Conservation (phyloP, 2,888 invertebrate genomes). For the Caenorhabditis becei region DNA sequence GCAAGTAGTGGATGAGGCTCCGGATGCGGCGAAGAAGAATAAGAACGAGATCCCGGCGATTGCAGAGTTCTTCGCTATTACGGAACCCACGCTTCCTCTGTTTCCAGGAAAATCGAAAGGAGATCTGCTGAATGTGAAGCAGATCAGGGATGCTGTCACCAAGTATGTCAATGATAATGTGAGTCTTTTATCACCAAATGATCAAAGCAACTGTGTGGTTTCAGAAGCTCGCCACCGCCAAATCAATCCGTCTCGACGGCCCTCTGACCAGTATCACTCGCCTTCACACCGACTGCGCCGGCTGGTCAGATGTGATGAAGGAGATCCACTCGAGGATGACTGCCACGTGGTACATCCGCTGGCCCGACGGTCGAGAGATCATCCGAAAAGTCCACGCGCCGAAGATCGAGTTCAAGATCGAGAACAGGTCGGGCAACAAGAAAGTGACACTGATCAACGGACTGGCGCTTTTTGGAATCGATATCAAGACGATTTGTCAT, state of each 20-base stretch:
- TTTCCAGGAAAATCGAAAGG: constrained; percentile 67
- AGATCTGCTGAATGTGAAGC: constrained; percentile 67
- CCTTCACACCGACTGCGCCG: constrained; percentile 53
- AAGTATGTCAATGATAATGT: constrained; percentile 72
- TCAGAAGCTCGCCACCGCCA: constrained; percentile 65
- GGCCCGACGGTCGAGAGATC: constrained; percentile 73
- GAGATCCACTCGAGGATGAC: constrained; percentile 73
- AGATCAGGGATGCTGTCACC: constrained; percentile 61
- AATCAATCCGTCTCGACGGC: constrained; percentile 67
- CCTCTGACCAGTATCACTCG: constrained; percentile 52
- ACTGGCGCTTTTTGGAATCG: constrained; percentile 91
- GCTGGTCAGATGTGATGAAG: constrained; percentile 70
- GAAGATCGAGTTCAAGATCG: constrained; percentile 62
- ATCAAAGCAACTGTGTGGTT: neutral
- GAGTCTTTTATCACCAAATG: no score
- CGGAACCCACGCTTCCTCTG: constrained; percentile 69
- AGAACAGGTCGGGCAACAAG: constrained; percentile 79
- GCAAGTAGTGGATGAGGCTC: constrained; percentile 66
- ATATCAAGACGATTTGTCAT: constrained; percentile 83
- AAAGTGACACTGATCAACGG: constrained; percentile 92
- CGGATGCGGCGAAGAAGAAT: constrained; percentile 8
- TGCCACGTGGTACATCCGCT: constrained; percentile 69
- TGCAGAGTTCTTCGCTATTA: constrained; percentile 64
- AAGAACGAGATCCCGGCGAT: constrained; percentile 59
- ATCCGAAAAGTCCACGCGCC: constrained; percentile 68